Percentiles rank a stretch among this genome's conserved stretches.
Conservation (phyloP, 2,797 vertebrate species). For the Sebastes itinus region DNA sequence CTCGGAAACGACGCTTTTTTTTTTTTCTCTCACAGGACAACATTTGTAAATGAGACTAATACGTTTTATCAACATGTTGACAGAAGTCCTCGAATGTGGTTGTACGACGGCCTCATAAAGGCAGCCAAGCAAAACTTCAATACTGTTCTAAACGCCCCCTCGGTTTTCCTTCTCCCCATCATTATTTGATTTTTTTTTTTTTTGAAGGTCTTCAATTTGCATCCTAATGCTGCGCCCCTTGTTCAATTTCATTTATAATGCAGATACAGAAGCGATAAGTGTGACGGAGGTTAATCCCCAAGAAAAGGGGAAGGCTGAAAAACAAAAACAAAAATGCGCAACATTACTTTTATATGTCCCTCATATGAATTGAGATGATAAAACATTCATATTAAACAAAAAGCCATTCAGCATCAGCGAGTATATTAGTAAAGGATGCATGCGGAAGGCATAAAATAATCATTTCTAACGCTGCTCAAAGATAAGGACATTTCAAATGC, state of each 20-base stretch:
- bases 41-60: constrained; percentile 72
- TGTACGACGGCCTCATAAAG: constrained; percentile 72
- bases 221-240: constrained; percentile 76
- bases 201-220: constrained; percentile 80
- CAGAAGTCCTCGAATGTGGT: constrained; percentile 65
- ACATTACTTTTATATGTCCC: constrained; percentile 57
- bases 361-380: constrained; percentile 64
- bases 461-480: constrained; percentile 52
- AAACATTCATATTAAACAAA: constrained; percentile 76
- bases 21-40: constrained; percentile 51
- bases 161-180: constrained; percentile 59
- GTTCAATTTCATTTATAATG: constrained; percentile 80
- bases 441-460: constrained; percentile 64
- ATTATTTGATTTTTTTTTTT: constrained; percentile 68
- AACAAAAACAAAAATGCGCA: constrained; percentile 7
- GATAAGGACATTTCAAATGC: constrained; percentile 49
- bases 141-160: constrained; percentile 66
- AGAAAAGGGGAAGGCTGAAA: constrained; percentile 36
- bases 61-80: constrained; percentile 76
- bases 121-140: constrained; percentile 78
- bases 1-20: constrained; percentile 43
- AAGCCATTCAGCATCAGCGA: constrained; percentile 61
- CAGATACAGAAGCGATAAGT: constrained; percentile 70
- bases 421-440: constrained; percentile 73
- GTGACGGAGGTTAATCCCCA: constrained; percentile 67